These are phyloP conservation scores for Lucilia sericata DNA, from an alignment of 1,140 invertebrate species.

Conservation along the genomic window DNA sequence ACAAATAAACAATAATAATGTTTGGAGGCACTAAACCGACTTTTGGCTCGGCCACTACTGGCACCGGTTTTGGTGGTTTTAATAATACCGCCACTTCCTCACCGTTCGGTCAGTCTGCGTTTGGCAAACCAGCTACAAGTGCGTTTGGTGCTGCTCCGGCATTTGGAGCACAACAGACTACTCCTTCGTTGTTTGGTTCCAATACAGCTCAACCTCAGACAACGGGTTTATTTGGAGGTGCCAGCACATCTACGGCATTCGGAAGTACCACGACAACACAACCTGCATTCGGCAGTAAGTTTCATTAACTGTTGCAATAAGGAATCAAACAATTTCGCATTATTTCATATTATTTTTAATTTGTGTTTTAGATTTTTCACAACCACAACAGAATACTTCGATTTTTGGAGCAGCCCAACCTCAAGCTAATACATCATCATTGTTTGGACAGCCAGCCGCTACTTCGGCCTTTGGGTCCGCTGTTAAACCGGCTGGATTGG, in stretches of 20 bases:
- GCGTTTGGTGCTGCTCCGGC: constrained; percentile 62
- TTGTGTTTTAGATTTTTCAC: constrained; percentile 54
- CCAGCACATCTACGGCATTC: constrained; percentile 68
- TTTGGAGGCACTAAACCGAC: constrained; percentile 59
- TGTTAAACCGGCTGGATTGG: constrained; percentile 71
- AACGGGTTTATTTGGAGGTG: constrained; percentile 68
- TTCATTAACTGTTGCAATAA: neutral
- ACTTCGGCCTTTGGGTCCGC: constrained; percentile 75
- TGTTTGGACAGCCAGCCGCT: constrained; percentile 70
- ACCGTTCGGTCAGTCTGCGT: constrained; percentile 61
- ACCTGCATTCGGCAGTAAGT: constrained; percentile 68
- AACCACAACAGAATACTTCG: constrained; percentile 59
- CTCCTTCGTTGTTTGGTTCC: constrained; percentile 67
- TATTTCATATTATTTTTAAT: neutral
- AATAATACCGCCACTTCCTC: constrained; percentile 56
- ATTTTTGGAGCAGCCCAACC: constrained; percentile 60
- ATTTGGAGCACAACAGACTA: constrained; percentile 62
- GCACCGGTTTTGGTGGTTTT: constrained; percentile 60
- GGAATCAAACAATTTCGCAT: neutral
- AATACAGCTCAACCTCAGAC: constrained; percentile 65
- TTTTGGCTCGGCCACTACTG: constrained; percentile 46
- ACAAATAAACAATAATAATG: constrained; percentile 45
- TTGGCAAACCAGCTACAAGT: constrained; percentile 65
- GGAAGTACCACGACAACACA: constrained; percentile 69
- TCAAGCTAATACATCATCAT: constrained; percentile 52